Percentiles rank a stretch among this genome's conserved stretches.
These are phyloP conservation scores for Xestia c-nigrum DNA, from an alignment of 2,888 invertebrate genomes.

Conservation along the genomic window DNA sequence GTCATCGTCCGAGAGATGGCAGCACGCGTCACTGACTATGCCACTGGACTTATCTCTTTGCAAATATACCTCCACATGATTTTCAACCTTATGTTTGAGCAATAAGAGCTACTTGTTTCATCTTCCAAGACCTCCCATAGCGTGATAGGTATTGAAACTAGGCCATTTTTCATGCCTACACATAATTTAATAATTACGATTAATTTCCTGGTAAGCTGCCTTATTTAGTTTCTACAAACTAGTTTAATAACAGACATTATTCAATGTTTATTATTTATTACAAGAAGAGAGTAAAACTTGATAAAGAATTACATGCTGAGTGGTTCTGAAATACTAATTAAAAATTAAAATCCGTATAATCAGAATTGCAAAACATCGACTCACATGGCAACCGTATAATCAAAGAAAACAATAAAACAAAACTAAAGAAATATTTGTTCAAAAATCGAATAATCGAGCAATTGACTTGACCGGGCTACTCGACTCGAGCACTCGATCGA, in stretches of 20 bases:
- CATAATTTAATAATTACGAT: constrained; percentile 60
- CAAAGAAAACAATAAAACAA: constrained; percentile 72
- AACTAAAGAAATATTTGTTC: constrained; percentile 76
- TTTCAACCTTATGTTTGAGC: constrained; percentile 70
- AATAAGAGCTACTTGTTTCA: constrained; percentile 62
- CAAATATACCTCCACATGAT: constrained; percentile 61
- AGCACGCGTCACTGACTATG: constrained; percentile 86
- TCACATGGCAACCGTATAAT: constrained; percentile 52
- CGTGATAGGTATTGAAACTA: constrained; percentile 67
- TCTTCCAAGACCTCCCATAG: constrained; percentile 76
- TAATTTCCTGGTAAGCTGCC: constrained; percentile 60
- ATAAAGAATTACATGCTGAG: constrained; percentile 41
- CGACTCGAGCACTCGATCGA: constrained; percentile 81
- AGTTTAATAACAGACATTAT: constrained; percentile 43
- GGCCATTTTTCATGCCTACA: constrained; percentile 64
- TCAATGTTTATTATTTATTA: constrained; percentile 25
- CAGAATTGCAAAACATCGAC: constrained; percentile 50
- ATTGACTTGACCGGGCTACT: constrained; percentile 76
- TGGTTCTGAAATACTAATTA: constrained; percentile 37
- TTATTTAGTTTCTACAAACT: constrained; percentile 44
- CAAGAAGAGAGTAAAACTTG: constrained; percentile 17
- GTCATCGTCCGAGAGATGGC: constrained; percentile 89
- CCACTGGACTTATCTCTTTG: constrained; percentile 81
- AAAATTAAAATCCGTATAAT: constrained; percentile 49
- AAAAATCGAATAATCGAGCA: constrained; percentile 80